A percentile compares a stretch with the other conserved stretches of the same genome.
Conservation (phyloP, 2,113 vertebrate species). For the Xenus cinereus region DNA sequence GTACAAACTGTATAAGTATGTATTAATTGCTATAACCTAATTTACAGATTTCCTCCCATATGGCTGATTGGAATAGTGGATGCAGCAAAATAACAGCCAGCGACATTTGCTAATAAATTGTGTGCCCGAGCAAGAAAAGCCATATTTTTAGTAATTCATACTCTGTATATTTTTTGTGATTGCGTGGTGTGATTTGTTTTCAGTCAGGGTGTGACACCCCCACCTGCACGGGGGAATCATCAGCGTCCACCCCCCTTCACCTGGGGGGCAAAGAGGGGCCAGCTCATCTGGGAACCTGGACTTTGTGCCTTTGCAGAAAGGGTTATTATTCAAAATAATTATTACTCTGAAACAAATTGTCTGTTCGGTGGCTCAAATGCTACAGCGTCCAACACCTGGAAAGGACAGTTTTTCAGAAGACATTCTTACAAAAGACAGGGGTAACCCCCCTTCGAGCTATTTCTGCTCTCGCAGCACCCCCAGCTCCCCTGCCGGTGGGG, state of each 20-base stretch:
- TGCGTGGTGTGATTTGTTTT: not conserved
- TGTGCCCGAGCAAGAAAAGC: not conserved
- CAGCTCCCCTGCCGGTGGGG: not conserved
- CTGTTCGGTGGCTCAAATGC: not conserved
- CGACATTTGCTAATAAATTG: not conserved
- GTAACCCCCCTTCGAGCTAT: fast-evolving
- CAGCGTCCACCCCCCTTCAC: not conserved
- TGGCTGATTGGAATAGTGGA: not conserved
- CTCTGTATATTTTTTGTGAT: not conserved
- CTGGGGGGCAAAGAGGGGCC: not conserved
- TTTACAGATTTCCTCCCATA: constrained; percentile 25
- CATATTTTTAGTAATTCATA: not conserved
- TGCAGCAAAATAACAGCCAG: not conserved
- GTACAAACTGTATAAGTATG: not conserved
- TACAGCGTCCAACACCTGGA: not conserved
- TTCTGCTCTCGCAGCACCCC: not conserved
- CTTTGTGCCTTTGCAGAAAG: not conserved
- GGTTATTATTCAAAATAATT: not conserved
- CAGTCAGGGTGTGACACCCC: fast-evolving
- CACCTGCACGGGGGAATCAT: fast-evolving
- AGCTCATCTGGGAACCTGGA: not conserved
- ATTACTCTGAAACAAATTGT: not conserved
- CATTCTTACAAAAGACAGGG: fast-evolving
- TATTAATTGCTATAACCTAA: constrained; percentile 38
- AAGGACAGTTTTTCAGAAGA: not conserved